phyloP scores from a whole-genome alignment of 2,797 vertebrate genomes.

The Trachops cirrhosus region DNA sequence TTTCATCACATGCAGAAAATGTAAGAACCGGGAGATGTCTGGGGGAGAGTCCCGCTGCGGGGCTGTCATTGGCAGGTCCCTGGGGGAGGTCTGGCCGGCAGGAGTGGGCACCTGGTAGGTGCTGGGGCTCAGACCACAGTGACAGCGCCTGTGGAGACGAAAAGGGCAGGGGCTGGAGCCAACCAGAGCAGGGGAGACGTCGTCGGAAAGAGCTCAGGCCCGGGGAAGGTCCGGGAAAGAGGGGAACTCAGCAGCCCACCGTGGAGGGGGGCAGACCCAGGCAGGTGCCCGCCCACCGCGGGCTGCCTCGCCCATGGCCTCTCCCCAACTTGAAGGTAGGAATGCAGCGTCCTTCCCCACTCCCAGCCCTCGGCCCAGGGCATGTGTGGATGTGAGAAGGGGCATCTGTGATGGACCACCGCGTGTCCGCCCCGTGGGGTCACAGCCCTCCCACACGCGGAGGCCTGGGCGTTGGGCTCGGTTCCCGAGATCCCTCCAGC shows the following conservation, averaged over 20 bases:
- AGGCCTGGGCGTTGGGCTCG: accelerated
- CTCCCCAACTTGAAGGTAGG: not conserved
- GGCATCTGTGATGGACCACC: not conserved
- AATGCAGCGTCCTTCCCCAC: accelerated
- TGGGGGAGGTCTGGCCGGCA: not conserved
- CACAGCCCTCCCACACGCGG: not conserved
- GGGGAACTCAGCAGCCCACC: not conserved
- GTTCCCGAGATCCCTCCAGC: not conserved
- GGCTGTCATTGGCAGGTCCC: not conserved
- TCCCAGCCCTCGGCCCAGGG: not conserved
- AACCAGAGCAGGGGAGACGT: too few species aligned
- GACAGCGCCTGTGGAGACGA: not conserved
- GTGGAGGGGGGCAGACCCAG: not conserved
- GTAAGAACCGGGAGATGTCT: not conserved
- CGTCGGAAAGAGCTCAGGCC: not conserved
- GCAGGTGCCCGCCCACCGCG: not conserved
- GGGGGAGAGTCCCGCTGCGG: not conserved
- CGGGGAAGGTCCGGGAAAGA: not conserved
- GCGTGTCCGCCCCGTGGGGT: accelerated
- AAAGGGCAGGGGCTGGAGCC: not conserved
- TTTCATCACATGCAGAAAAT: not conserved
- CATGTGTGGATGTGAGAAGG: not conserved
- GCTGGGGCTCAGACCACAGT: not conserved
- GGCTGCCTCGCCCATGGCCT: not conserved
- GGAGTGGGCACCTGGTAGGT: not conserved